These are phyloP conservation scores for Drosophila trichaetosa DNA, from an alignment of 2,888 invertebrate species.

Conservation along the genomic window DNA sequence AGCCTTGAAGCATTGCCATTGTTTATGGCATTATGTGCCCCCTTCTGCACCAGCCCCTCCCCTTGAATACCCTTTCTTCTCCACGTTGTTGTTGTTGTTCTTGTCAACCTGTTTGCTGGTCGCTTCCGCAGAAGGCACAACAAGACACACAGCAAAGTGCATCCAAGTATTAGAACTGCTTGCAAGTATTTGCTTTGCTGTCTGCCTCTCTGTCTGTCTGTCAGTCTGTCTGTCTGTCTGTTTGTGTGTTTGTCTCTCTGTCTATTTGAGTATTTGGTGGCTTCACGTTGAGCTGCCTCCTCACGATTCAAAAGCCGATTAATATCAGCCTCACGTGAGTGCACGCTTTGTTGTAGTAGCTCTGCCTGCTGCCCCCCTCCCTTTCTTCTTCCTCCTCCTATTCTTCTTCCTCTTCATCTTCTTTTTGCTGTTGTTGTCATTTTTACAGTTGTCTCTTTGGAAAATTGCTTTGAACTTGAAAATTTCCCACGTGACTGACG, in stretches of 20 bases:
- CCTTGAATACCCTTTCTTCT: constrained; percentile 10
- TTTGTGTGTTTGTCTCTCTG: constrained; percentile 16
- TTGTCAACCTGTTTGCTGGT: constrained; percentile 63
- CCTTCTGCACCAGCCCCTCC: neutral
- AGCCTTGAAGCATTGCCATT: constrained; percentile 43
- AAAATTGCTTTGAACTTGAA: constrained; percentile 80
- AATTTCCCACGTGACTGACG: constrained; percentile 80
- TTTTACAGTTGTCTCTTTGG: constrained; percentile 67
- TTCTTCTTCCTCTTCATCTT: constrained; percentile 4
- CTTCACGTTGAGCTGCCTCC: constrained; percentile 44
- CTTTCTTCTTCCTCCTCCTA: constrained; percentile 1
- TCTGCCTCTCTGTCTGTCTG: neutral
- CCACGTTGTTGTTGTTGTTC: constrained; percentile 28
- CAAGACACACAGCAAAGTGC: constrained; percentile 11
- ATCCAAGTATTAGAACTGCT: constrained; percentile 30
- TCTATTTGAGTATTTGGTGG: constrained; percentile 1
- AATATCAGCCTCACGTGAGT: constrained; percentile 78
- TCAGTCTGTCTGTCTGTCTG: constrained; percentile 6
- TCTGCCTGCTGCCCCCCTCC: constrained; percentile 1
- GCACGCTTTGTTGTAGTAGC: constrained; percentile 67
- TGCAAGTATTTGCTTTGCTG: constrained; percentile 40
- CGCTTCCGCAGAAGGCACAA: constrained; percentile 54
- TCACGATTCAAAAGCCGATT: constrained; percentile 78
- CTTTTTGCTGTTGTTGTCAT: constrained; percentile 32
- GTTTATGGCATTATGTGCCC: constrained; percentile 22